Conservation (phyloP, 2,113 vertebrate genomes). For the Hippocampus zosterae region DNA sequence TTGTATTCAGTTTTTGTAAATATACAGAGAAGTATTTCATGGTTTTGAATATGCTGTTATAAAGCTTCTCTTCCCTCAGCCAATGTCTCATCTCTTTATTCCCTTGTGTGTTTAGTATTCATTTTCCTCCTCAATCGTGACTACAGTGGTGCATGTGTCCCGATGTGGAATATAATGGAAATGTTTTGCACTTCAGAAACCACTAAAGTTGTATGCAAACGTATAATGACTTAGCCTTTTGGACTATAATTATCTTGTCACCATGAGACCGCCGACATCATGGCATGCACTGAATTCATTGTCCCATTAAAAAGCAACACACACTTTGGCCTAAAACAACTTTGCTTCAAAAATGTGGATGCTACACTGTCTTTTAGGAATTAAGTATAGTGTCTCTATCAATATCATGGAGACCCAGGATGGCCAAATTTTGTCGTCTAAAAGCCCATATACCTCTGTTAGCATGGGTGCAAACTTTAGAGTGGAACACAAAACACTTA, state of each 20-base stretch:
- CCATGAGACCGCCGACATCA: not conserved
- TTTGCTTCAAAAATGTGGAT: not conserved
- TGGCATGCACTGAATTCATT: not conserved
- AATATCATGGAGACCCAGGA: no score
- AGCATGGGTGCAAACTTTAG: no score
- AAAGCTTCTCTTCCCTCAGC: constrained; percentile 71
- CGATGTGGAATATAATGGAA: not conserved
- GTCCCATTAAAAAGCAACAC: not conserved
- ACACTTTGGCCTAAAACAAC: not conserved
- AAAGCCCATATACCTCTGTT: no score
- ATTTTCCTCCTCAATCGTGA: not conserved
- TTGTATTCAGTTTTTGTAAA: constrained; percentile 74
- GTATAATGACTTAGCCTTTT: no score
- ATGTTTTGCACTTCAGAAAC: not conserved
- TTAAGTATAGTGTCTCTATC: not conserved
- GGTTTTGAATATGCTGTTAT: constrained; percentile 73
- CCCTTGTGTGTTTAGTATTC: not conserved
- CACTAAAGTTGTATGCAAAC: not conserved
- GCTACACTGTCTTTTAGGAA: not conserved
- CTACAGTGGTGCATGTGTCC: not conserved
- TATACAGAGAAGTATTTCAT: constrained; percentile 72
- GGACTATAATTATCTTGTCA: no score
- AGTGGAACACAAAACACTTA: no score
- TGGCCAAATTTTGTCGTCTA: no score
- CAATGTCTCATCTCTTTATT: constrained; percentile 18